Base-by-base conservation (phyloP, 2,113 vertebrate genomes). In the Mohoua ochrocephala region DNA sequence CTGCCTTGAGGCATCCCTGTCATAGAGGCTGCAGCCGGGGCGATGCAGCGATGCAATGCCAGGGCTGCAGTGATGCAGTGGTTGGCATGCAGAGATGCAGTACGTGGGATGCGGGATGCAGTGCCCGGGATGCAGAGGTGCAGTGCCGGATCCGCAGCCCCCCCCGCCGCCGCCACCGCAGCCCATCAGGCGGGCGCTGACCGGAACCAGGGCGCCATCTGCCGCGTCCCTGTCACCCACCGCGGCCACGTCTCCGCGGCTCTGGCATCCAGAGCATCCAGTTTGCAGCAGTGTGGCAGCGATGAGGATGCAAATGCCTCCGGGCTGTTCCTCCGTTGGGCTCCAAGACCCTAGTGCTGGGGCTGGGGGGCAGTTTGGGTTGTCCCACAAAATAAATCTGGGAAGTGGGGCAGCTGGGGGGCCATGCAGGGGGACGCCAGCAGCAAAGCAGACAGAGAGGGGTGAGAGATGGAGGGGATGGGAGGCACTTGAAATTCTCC, bases 151-250 rank as follows among this genome's bases (percentile, higher is more conserved):
- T 7, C 30, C 6, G 35, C 70, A 76, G 63, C 54, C 41, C 61
- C 30, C 14, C 22, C 14, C n/a, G 8, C 30, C 13, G 11, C 12
- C 5, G 52, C 59, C 8, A 47, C 61, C 15, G 59, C 12, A 4
- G 78, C 21, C 33, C 42, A 7, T 19, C 65, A 9, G 41, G 56
- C 6, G 1, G 53, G 30, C 9, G 9, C 69, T 92, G 68, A 8
- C 76, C 39, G 7, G 84, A 19, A 20, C 27, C 84, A 81, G 84
- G 91, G 89, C 69, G 74, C 89, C 92, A 89, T 65, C 87, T 96
- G 90, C 78, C 26, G 53, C 16, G 31, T 64, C 59, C 41, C 77
- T 59, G 73, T 59, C 89, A 89, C 71, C 47, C 63, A 26, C 63
- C 30, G 31, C 4, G 1, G 47, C 37, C 59, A 17, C 56, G 13